Percentiles rank a stretch among this genome's conserved stretches.
Conservation (phyloP, 2,113 vertebrate species). For the Axis porcinus region DNA sequence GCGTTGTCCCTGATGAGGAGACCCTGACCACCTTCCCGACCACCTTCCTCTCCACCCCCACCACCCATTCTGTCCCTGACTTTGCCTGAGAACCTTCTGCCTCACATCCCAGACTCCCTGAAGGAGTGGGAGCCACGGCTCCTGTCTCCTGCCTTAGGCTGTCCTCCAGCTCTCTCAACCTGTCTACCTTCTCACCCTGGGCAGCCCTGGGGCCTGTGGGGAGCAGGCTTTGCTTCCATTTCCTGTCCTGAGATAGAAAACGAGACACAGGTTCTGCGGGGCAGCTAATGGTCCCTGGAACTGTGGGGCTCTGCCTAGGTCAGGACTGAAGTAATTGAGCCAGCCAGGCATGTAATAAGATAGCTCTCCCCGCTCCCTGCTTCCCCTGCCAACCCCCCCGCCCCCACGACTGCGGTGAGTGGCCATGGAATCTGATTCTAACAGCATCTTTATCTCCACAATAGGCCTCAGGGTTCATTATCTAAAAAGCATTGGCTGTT, state of each 20-base stretch:
- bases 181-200: not conserved
- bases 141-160: not conserved
- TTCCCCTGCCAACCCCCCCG: not conserved
- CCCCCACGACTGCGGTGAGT: conserved; percentile 11
- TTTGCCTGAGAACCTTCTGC: not conserved
- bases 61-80: not conserved
- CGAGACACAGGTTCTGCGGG: not conserved
- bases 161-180: not conserved
- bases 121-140: not conserved
- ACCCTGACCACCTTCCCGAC: not conserved
- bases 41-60: not conserved
- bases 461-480: conserved; percentile 41
- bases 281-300: not conserved
- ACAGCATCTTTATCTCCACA: conserved; percentile 50
- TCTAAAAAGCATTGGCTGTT: conserved; percentile 45
- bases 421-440: conserved; percentile 54
- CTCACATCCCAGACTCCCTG: not conserved
- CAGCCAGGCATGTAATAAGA: conserved; percentile 68
- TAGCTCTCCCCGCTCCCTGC: not conserved
- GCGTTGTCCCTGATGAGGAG: not conserved
- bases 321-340: conserved; percentile 55
- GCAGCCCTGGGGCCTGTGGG: not conserved
- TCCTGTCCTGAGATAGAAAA: conserved; percentile 17
- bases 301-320: not conserved
- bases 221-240: not conserved